Evolutionary conservation across 2,797 vertebrate genomes (phyloP), one percentile per base, ranked within the genome.

Genomic region (Sebastes vulpes): DNA sequence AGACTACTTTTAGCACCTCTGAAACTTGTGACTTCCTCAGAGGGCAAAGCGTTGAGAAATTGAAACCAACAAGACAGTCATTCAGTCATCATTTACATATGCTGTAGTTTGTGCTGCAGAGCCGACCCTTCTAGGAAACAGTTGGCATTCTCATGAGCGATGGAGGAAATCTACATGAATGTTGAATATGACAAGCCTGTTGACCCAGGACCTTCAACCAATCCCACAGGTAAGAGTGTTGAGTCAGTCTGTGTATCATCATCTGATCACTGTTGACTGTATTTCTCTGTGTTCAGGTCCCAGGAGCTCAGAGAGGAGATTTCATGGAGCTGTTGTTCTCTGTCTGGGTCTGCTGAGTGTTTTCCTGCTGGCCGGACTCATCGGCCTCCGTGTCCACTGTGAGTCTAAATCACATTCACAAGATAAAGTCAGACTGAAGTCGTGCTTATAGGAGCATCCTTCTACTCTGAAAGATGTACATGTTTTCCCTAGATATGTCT

Each of bases 321-420:
- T 21, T 31, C 3, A 20, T 25, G 2, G 32, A 35, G 72, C 20
- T 10, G 6, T 7, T 10, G 6, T 56, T 58, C 7, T 83, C 11
- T 46, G 0, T 57, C 66, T 83, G 74, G 68, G 53, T 1, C 61
- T 89, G 50, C 65, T 87, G 18, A 77, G 52, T 23, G n/a, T 76
- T 56, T 18, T 66, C 32, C 71, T 86, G 64, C 58, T 86, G 75
- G 53, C 8, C 23, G 68, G 63, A 11, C 38, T 90, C 54, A 32
- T 81, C 42, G 3, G 42, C 31, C 48, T 85, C n/a, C 9, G 52
- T 2, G 11, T 85, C 65, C 9, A 18, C 60, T 18, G 86, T 90
- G 70, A 89, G 90, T 88, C n/a, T n/a, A 9, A n/a, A 48, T n/a
- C 46, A 48, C 18, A 18, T 12, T 48, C 42, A 46, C 6, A 46